Conservation (phyloP, 2,888 invertebrate genomes). For the Cheilosia vernalis region DNA sequence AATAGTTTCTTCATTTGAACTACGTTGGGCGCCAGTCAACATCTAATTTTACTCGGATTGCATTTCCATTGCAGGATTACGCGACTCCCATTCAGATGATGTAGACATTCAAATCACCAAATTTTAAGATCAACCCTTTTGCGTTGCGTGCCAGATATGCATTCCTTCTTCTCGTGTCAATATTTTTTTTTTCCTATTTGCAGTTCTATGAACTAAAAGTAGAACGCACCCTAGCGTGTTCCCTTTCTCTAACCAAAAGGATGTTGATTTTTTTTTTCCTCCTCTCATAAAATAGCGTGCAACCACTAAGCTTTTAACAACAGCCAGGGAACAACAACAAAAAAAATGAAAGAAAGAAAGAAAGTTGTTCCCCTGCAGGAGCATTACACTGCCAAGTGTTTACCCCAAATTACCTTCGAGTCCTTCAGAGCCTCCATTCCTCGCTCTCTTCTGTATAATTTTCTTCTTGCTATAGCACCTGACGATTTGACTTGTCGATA, state of each 20-base stretch:
- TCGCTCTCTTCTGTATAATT: not conserved
- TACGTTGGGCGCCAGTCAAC: too few relatives aligned
- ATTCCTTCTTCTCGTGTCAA: not conserved
- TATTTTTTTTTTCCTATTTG: not conserved
- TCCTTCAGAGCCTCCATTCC: slow-evolving; percentile 64
- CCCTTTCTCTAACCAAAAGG: slow-evolving; percentile 41
- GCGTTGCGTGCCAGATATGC: slow-evolving; percentile 53
- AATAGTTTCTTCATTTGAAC: too few relatives aligned
- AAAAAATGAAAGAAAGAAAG: not conserved
- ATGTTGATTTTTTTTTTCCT: slow-evolving; percentile 41
- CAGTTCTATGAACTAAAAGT: slow-evolving; percentile 63
- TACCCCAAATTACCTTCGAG: slow-evolving; percentile 74
- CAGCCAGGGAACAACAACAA: slow-evolving; percentile 29
- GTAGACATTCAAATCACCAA: not conserved
- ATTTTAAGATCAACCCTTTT: slow-evolving; percentile 26
- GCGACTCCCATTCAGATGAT: too few relatives aligned
- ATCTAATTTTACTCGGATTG: too few relatives aligned
- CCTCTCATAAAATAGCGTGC: slow-evolving; percentile 65
- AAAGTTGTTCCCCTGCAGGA: slow-evolving; percentile 55
- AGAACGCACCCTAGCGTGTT: slow-evolving; percentile 69
- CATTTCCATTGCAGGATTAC: too few relatives aligned
- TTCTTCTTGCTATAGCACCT: slow-evolving; percentile 45
- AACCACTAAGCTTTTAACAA: slow-evolving; percentile 70
- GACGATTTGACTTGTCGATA: slow-evolving; percentile 74
- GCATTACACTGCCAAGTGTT: slow-evolving; percentile 72